A percentile compares a stretch with the other conserved stretches of the same genome.
Conservation (phyloP, 2,113 vertebrate species). For the Tautogolabrus adspersus region DNA sequence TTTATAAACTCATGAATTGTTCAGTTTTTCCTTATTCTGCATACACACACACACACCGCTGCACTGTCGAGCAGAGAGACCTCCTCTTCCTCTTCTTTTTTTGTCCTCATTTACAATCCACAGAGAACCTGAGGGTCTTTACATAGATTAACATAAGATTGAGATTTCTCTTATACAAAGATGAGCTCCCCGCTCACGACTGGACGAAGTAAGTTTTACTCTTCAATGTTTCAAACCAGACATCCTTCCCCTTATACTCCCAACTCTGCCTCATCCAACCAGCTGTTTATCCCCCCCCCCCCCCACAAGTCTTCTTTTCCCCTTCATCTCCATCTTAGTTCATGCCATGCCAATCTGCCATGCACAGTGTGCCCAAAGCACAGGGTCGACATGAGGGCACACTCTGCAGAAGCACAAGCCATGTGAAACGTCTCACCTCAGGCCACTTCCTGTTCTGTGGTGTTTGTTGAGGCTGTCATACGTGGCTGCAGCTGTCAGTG, state of each 20-base stretch:
- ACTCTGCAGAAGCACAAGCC: slow-evolving; percentile 10
- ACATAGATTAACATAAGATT: not conserved
- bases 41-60: not conserved
- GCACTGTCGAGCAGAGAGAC: not conserved
- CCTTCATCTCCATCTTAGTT: no score
- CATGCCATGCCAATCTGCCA: slow-evolving; percentile 38
- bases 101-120: not conserved
- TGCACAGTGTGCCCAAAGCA: slow-evolving; percentile 34
- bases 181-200: not conserved
- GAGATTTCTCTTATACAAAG: not conserved
- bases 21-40: not conserved
- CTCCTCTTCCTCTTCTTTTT: not conserved
- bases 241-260: not conserved
- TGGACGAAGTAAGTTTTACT: slow-evolving; percentile 24
- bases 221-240: slow-evolving; percentile 20
- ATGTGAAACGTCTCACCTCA: slow-evolving; percentile 10
- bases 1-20: not conserved
- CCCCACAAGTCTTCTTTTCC: no score
- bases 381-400: slow-evolving; percentile 46
- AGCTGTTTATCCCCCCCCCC: not conserved
- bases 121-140: not conserved
- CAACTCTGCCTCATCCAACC: not conserved
- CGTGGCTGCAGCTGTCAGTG: not conserved
- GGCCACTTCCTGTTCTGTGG: slow-evolving; percentile 2
- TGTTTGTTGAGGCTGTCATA: not conserved